Evolutionary conservation across 2,888 invertebrate genomes (phyloP).

Genomic region (Dasysyrphus tricinctus): DNA sequence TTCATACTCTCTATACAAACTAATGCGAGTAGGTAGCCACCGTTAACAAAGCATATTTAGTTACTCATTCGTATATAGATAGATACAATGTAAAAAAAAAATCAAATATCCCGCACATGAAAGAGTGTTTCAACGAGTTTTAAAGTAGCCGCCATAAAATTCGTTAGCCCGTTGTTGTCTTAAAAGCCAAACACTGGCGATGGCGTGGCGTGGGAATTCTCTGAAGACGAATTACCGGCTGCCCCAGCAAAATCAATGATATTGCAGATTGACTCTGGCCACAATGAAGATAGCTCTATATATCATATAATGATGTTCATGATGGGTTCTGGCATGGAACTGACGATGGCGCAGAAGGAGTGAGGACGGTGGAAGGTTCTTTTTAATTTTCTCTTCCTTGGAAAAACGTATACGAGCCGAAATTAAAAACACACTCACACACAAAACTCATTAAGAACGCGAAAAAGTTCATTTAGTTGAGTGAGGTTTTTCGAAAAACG

Average conservation of each 20-base stretch:
- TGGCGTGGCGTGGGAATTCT: conserved; percentile 65
- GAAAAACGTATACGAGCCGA: conserved; percentile 70
- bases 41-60: background rate
- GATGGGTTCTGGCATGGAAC: conserved; percentile 54
- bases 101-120: background rate
- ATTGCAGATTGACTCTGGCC: conserved; percentile 71
- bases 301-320: conserved; percentile 66
- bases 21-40: background rate
- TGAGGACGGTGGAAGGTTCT: conserved; percentile 51
- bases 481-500: conserved; percentile 76
- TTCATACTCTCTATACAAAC: background rate
- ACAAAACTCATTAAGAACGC: conserved; percentile 76
- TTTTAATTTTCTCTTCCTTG: conserved; percentile 76
- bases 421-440: conserved; percentile 75
- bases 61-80: background rate
- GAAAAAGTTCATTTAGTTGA: conserved; percentile 76
- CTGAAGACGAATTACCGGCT: conserved; percentile 58
- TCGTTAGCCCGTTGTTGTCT: conserved; percentile 38
- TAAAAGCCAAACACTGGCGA: conserved; percentile 40
- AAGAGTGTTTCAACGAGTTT: conserved; percentile 33
- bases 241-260: conserved; percentile 70
- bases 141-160: conserved; percentile 52
- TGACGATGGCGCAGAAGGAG: background rate
- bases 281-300: conserved; percentile 71
- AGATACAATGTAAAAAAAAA: background rate